A percentile compares a stretch with the other conserved stretches of the same genome.
phyloP scores from a whole-genome alignment of 2,113 vertebrate species.

The Ophiodon elongatus region DNA sequence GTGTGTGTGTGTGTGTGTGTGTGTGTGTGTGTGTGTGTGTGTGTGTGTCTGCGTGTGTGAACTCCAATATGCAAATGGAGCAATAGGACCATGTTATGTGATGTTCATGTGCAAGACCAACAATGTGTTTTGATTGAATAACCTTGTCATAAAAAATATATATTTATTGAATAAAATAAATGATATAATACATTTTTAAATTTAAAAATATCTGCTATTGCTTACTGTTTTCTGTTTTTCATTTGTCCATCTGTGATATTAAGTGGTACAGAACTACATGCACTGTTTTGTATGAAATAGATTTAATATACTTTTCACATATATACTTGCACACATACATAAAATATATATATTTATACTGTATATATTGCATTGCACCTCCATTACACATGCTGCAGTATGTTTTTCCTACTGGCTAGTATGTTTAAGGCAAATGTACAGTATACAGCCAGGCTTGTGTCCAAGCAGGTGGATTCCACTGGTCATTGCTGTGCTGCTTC shows the following conservation, averaged over 20 bases:
- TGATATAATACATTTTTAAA: constrained; percentile 44
- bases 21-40: constrained; percentile 5
- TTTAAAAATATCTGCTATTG: constrained; percentile 12
- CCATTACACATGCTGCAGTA: constrained; percentile 68
- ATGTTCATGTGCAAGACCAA: constrained; percentile 60
- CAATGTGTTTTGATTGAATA: constrained; percentile 53
- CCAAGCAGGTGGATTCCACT: constrained; percentile 18
- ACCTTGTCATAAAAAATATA: constrained; percentile 50
- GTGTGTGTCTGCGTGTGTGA: constrained; percentile 18
- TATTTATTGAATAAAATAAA: constrained; percentile 77
- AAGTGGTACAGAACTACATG: constrained; percentile 29
- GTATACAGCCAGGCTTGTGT: constrained; percentile 32
- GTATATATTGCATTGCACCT: constrained; percentile 74
- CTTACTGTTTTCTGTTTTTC: constrained; percentile 15
- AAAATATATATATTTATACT: constrained; percentile 55
- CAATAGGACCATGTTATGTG: constrained; percentile 36
- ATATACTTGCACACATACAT: constrained; percentile 72
- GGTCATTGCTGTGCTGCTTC: constrained; percentile 8
- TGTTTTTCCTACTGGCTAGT: constrained; percentile 46
- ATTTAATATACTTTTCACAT: constrained; percentile 82
- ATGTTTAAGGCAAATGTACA: constrained; percentile 62
- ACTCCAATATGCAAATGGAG: constrained; percentile 23
- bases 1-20: constrained; percentile 13
- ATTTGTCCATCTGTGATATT: not conserved
- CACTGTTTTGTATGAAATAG: constrained; percentile 79